Conservation (phyloP, 2,113 vertebrate species). For the Sarotherodon lohbergeri region DNA sequence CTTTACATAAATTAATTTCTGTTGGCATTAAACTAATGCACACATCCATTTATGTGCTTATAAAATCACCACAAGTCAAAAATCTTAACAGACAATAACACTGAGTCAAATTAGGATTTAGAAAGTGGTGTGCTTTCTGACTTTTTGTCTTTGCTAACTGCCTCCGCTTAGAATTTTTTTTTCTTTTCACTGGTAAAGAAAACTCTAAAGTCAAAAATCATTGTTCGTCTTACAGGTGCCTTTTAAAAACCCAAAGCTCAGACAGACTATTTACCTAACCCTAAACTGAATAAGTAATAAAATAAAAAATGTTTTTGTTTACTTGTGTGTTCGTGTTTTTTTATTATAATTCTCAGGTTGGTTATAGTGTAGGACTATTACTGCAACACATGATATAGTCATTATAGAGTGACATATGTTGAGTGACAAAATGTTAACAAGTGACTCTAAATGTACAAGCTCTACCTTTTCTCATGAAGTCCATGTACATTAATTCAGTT, state of each 20-base stretch:
- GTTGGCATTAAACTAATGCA: not conserved
- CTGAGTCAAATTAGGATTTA: not conserved
- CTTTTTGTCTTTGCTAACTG: not conserved
- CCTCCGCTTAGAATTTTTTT: not conserved
- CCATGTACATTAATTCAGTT: not conserved
- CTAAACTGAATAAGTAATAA: not conserved
- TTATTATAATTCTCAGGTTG: not conserved
- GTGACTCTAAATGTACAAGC: not conserved
- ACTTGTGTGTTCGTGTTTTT: fast-evolving
- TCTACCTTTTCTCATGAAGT: not conserved
- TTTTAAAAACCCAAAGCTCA: not conserved
- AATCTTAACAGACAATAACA: not conserved
- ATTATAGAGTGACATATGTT: not conserved
- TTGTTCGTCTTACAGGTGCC: fast-evolving
- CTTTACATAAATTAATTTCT: not conserved
- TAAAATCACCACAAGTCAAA: not conserved
- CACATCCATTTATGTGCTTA: not conserved
- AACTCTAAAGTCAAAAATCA: fast-evolving
- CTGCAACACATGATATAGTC: not conserved
- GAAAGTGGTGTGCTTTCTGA: not conserved
- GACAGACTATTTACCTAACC: not conserved
- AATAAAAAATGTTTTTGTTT: not conserved
- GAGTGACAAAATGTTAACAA: not conserved
- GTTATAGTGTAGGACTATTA: not conserved
- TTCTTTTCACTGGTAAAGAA: not conserved